Evolutionary conservation across 2,113 vertebrate species (phyloP).

Genomic region (Cyanoderma ruficeps): DNA sequence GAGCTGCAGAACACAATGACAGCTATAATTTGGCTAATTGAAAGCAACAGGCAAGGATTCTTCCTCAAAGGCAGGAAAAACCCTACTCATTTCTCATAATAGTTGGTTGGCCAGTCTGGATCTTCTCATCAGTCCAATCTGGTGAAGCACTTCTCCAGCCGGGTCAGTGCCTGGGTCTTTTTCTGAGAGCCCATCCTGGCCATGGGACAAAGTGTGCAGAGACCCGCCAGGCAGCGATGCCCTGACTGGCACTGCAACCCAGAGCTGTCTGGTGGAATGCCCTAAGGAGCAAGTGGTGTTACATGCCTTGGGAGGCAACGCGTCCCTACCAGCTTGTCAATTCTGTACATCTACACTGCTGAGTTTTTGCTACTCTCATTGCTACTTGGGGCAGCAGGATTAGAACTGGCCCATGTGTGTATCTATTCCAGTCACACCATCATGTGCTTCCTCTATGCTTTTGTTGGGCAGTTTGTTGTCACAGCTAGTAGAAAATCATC

Average conservation of each 20-base stretch:
- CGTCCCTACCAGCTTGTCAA: accelerated
- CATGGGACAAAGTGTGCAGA: accelerated
- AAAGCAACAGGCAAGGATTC: neutral
- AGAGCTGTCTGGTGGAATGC: neutral
- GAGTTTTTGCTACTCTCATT: neutral
- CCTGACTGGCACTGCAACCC: neutral
- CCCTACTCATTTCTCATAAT: neutral
- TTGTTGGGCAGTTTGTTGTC: neutral
- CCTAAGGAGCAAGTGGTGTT: neutral
- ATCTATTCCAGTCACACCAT: neutral
- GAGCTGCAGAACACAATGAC: neutral
- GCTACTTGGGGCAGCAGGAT: neutral
- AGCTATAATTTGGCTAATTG: constrained; percentile 38
- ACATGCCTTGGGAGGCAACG: neutral
- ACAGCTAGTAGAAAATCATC: neutral
- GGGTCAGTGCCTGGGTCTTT: neutral
- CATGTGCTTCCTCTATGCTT: neutral
- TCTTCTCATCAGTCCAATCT: neutral
- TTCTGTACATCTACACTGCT: neutral
- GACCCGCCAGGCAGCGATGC: accelerated
- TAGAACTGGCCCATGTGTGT: accelerated
- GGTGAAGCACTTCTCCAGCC: neutral
- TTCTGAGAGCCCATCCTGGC: neutral
- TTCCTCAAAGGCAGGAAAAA: constrained; percentile 12
- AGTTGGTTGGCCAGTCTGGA: neutral